Base-by-base conservation (phyloP, 2,888 invertebrate species). In the Drosophila histrio region DNA sequence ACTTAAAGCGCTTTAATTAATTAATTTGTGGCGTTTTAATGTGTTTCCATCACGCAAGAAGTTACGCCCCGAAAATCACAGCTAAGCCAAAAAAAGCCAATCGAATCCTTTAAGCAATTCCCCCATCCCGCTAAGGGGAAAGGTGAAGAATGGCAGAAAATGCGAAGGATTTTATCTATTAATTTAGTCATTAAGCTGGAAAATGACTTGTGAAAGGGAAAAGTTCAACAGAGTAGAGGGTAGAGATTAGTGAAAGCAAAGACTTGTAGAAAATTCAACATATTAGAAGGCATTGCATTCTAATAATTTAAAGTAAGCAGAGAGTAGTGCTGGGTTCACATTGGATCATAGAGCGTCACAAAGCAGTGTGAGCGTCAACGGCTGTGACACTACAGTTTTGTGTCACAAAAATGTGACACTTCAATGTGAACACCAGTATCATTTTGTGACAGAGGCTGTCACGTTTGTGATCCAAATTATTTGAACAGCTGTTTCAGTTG, bases 21-120 rank as follows among this genome's bases (percentile, higher is more conserved):
- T 82, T 82, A 82, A 82, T 82, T 87, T 87, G 72, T 61, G 61
- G 83, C 79, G 54, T 77, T 81, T 74, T 87, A 78, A 82, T 82
- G 88, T 62, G 54, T 52, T 30, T 26, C 41, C 50, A 68, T 36
- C 82, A 82, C 82, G 82, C 88, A 67, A 85, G 32, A 21, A 56
- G 59, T 43, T 59, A 38, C 61, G 57, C 61, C 53, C 38, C 17
- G 6, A 54, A 68, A 77, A 73, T 76, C 72, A 76, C 59, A 21
- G 56, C 34, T 7, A 63, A 70, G 50, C 41, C 44, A 63, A 73
- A 76, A 63, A 73, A 76, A 72, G 57, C 44, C 77, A 73, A 73
- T 73, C 77, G 72, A 71, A 64, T 71, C 77, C 72, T 76, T 77
- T 60, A 71, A 28, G 13, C 54, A 21, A 47, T n/a, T n/a, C n/a